Conservation (phyloP, 2,797 vertebrate species). For the Avahi laniger region DNA sequence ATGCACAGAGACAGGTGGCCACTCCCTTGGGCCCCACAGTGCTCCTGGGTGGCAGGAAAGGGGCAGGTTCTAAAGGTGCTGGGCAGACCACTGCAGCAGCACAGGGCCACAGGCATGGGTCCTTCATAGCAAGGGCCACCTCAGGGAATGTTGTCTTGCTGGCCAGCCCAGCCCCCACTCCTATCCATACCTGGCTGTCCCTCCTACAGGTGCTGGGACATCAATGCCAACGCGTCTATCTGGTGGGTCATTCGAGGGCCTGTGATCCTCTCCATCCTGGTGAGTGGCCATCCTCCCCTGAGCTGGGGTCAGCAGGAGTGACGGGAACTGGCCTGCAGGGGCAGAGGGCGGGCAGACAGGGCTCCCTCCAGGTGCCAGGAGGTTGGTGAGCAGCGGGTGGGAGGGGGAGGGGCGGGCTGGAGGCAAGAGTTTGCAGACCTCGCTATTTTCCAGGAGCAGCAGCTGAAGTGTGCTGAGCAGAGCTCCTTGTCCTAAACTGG, state of each 20-base stretch:
- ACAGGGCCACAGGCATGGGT: background rate
- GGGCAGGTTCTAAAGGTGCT: background rate
- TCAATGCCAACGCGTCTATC: slow-evolving; percentile 88
- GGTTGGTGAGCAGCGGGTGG: too few species aligned
- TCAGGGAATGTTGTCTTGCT: background rate
- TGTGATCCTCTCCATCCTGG: slow-evolving; percentile 91
- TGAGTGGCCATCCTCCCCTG: slow-evolving; percentile 80
- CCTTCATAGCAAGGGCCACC: background rate
- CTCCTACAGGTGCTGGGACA: slow-evolving; percentile 93
- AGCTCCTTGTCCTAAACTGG: background rate
- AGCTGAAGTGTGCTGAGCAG: background rate
- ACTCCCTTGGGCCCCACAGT: too few species aligned
- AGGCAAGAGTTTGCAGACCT: background rate
- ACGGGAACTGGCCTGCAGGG: background rate
- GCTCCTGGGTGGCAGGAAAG: background rate
- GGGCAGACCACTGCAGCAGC: background rate
- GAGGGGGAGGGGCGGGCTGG: background rate
- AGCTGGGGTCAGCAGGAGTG: background rate
- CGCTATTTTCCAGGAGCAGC: background rate
- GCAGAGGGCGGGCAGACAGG: background rate
- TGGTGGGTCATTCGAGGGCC: slow-evolving; percentile 97
- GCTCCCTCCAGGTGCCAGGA: background rate
- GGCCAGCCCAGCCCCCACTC: background rate
- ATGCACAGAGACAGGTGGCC: background rate
- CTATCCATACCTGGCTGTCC: background rate